These are phyloP conservation scores for Betta splendens DNA, from an alignment of 2,797 vertebrate genomes.

Conservation along the genomic window DNA sequence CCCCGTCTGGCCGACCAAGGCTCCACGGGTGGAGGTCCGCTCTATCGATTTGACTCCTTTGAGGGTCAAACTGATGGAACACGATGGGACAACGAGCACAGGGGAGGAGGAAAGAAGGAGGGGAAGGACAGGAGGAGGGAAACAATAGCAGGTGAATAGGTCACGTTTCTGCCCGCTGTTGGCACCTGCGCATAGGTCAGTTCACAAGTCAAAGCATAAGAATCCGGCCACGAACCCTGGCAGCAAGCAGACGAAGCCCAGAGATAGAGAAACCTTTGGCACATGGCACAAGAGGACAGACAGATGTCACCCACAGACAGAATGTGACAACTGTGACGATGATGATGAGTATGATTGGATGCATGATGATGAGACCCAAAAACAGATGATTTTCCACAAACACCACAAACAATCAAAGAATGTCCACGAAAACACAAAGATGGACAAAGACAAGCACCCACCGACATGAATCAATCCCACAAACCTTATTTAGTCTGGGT, in stretches of 20 bases:
- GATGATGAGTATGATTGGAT: no score
- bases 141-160: constrained; percentile 15
- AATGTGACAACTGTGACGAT: neutral
- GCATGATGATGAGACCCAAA: no score
- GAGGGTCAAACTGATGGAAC: constrained; percentile 75
- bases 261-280: constrained; percentile 9
- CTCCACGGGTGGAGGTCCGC: constrained; percentile 82
- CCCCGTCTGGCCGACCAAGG: constrained; percentile 82
- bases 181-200: constrained; percentile 49
- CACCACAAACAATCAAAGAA: neutral
- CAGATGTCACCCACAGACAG: constrained; percentile 16
- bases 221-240: constrained; percentile 62
- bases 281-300: constrained; percentile 18
- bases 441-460: constrained; percentile 11
- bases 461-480: constrained; percentile 61
- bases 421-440: neutral
- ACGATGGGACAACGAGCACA: constrained; percentile 11
- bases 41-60: constrained; percentile 79
- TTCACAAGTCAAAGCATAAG: constrained; percentile 77
- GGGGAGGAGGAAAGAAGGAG: neutral
- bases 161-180: constrained; percentile 80
- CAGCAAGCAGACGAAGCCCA: constrained; percentile 17
- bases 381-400: neutral
- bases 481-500: constrained; percentile 79
- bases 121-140: constrained; percentile 3